Evolutionary conservation across 2,888 invertebrate species (phyloP).

Genomic region (Lochmaea capreae): DNA sequence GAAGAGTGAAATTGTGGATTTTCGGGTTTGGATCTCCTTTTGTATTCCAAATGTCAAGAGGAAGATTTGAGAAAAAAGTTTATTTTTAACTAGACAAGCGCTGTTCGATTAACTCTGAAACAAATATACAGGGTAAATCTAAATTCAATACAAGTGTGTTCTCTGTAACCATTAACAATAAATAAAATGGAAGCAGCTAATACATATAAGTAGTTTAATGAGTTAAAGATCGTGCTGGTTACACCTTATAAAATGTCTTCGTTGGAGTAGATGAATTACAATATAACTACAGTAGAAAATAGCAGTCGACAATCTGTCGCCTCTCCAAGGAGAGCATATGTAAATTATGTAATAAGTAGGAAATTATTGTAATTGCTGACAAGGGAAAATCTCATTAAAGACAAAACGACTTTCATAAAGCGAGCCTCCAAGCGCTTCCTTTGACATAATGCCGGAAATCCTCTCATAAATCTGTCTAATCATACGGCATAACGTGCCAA

Average conservation of each 20-base stretch:
- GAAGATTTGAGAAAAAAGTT: background rate
- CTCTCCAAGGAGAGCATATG: conserved; percentile 55
- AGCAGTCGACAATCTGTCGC: conserved; percentile 32
- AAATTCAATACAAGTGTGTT: background rate
- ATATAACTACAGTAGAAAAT: conserved; percentile 27
- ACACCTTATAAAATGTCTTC: background rate
- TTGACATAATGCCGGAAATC: conserved; percentile 63
- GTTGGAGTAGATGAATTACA: conserved; percentile 18
- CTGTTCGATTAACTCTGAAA: background rate
- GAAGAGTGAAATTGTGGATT: conserved; percentile 19
- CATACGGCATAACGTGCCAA: conserved; percentile 64
- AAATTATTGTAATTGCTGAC: conserved; percentile 60
- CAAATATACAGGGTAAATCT: background rate
- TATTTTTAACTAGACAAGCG: background rate
- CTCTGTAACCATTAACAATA: too few relatives aligned
- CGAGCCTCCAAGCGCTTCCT: conserved; percentile 56
- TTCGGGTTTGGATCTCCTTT: background rate
- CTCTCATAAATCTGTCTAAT: conserved; percentile 65
- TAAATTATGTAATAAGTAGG: conserved; percentile 58
- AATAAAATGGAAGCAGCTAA: too few relatives aligned
- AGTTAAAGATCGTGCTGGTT: too few relatives aligned
- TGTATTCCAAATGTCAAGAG: background rate
- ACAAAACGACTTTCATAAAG: conserved; percentile 56
- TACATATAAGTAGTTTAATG: too few relatives aligned
- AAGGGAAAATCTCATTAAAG: conserved; percentile 61